These are phyloP conservation scores for Polyergus mexicanus DNA, from an alignment of 1,140 invertebrate genomes.

Conservation along the genomic window DNA sequence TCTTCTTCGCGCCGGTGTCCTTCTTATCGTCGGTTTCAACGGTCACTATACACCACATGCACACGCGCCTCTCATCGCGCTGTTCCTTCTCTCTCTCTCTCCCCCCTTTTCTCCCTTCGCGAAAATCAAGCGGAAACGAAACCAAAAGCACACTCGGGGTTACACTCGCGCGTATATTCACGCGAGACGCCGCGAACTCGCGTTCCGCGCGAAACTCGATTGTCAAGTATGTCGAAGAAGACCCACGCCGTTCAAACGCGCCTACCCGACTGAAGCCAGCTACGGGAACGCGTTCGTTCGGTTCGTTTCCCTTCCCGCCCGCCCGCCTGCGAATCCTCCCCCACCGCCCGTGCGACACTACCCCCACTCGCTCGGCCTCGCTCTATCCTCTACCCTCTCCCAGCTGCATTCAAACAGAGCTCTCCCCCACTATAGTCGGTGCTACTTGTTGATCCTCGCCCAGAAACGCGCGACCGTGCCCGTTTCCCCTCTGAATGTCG, in stretches of 20 bases:
- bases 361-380: constrained; percentile 21
- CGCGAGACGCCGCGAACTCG: neutral
- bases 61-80: constrained; percentile 62
- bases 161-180: constrained; percentile 27
- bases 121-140: neutral
- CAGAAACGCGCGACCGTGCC: constrained; percentile 66
- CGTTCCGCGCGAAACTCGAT: neutral
- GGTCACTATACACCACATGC: constrained; percentile 55
- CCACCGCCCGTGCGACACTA: constrained; percentile 12
- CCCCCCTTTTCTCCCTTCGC: no score
- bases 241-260: constrained; percentile 74
- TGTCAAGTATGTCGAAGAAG: neutral
- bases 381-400: constrained; percentile 43
- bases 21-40: constrained; percentile 6
- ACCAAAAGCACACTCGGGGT: constrained; percentile 23
- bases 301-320: constrained; percentile 15
- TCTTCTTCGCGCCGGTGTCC: neutral
- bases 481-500: neutral
- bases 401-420: constrained; percentile 72
- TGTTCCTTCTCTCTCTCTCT: no score
- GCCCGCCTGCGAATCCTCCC: constrained; percentile 14
- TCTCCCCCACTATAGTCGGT: constrained; percentile 58
- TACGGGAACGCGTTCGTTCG: constrained; percentile 64
- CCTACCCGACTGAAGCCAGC: constrained; percentile 73
- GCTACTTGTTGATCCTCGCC: constrained; percentile 79